Percentiles rank a stretch among this genome's conserved stretches.
These are phyloP conservation scores for Setipinna tenuifilis DNA, from an alignment of 2,797 vertebrate genomes.

Conservation along the genomic window DNA sequence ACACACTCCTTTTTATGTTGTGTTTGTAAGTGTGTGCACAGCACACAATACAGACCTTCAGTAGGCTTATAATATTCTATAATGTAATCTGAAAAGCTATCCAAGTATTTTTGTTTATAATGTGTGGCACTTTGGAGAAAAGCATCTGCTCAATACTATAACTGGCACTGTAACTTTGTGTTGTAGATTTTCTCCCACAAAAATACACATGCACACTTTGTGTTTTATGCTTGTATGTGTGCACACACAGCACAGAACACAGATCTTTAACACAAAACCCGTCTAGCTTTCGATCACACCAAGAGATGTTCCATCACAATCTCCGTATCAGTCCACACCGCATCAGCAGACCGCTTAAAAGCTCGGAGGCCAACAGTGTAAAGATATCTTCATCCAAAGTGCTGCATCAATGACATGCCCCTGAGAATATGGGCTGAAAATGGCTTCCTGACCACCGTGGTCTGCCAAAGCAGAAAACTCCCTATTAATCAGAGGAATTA, in stretches of 20 bases:
- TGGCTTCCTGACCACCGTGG: background rate
- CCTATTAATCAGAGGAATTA: background rate
- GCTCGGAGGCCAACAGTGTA: background rate
- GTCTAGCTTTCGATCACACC: background rate
- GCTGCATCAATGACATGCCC: background rate
- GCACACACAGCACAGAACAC: background rate
- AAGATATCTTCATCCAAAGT: background rate
- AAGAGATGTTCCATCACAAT: background rate
- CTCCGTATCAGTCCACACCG: background rate
- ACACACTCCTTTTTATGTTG: too few species aligned
- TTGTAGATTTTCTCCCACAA: too few species aligned
- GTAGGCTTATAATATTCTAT: too few species aligned
- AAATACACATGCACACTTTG: background rate
- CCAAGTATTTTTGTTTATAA: too few species aligned
- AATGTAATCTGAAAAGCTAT: too few species aligned
- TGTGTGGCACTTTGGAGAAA: too few species aligned
- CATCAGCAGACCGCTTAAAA: background rate
- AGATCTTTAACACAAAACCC: background rate
- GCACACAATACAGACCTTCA: too few species aligned
- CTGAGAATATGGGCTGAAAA: background rate
- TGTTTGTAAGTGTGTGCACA: too few species aligned
- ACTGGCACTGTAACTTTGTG: too few species aligned
- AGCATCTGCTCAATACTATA: too few species aligned
- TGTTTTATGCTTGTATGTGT: background rate
- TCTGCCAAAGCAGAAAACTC: slow-evolving; percentile 14